Base-by-base conservation (phyloP, 1,140 invertebrate genomes). In the Ips typographus region DNA sequence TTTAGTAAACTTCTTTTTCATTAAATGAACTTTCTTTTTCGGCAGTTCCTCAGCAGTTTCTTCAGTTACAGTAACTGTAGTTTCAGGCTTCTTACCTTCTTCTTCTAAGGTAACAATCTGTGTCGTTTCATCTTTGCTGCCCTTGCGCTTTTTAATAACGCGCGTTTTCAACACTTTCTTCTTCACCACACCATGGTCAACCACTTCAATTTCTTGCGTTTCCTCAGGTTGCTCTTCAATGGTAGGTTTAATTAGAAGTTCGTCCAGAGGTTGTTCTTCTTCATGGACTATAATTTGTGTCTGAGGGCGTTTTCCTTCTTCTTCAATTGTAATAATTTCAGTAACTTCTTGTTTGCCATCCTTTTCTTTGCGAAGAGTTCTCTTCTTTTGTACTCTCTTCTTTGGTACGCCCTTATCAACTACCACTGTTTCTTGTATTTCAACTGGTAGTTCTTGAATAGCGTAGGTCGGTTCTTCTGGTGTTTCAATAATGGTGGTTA, bases 51-150 rank as follows among this genome's bases (percentile, higher is more conserved):
- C 63, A 37, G 41, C 47, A 4, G 63, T 39, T 47, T 8, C 75
- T 70, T 73, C 73, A 71, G 74, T 68, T 0, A 82, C 73, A 0
- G 80, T 82, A 58, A 83, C 74, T 37, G 53, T 75, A 39, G 65
- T 76, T 70, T 72, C 62, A 5, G 80, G 79, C 62, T 75, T 47
- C 64, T 81, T 78, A 40, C 80, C 79, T 64, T 83, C 80, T 75
- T 82, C 80, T 63, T 78, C 71, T 39, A 75, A 52, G 65, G 75
- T 76, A 68, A 78, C 65, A 36, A 77, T 77, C 77, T 82, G 77
- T 1, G 76, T 79, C 2, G 71, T 77, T 57, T 79, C 74, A 59
- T 78, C 70, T 67, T 77, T 75, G 7, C 62, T 66, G 2, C 71
- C 75, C 67, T 74, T 73, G 38, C 57, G 65, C 74, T 80, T 80